phyloP scores from a whole-genome alignment of 1,140 invertebrate genomes.

The Drosophila kepulauana region DNA sequence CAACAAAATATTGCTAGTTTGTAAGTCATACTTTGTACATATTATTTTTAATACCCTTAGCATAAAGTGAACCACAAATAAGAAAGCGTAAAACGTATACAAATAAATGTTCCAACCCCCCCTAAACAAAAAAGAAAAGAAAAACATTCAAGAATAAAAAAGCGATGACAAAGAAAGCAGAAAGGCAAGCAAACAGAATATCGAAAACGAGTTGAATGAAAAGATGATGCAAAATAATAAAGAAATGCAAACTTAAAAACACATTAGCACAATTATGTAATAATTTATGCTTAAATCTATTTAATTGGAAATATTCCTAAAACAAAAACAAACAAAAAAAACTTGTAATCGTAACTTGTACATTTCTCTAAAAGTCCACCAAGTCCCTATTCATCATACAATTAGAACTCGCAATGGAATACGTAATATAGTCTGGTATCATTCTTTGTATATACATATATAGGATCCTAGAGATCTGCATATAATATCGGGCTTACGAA shows the following conservation, averaged over 20 bases:
- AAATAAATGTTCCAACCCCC: constrained; percentile 52
- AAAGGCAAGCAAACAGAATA: neutral
- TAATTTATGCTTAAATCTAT: constrained; percentile 77
- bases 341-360: constrained; percentile 60
- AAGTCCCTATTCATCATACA: constrained; percentile 55
- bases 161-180: constrained; percentile 11
- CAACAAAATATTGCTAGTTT: constrained; percentile 58
- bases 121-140: constrained; percentile 25
- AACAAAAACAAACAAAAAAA: too few species aligned
- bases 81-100: constrained; percentile 71
- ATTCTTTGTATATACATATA: constrained; percentile 37
- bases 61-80: constrained; percentile 65
- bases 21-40: constrained; percentile 73
- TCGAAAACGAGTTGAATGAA: constrained; percentile 14
- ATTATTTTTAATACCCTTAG: constrained; percentile 76
- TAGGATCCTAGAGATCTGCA: constrained; percentile 40
- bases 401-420: constrained; percentile 65
- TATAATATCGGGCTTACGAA: constrained; percentile 36
- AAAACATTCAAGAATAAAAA: constrained; percentile 21
- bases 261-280: constrained; percentile 80
- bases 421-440: constrained; percentile 59
- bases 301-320: constrained; percentile 61
- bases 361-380: constrained; percentile 62
- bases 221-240: neutral
- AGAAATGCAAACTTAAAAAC: constrained; percentile 30